Percentiles rank a stretch among this genome's conserved stretches.
Evolutionary conservation across 2,797 vertebrate genomes (phyloP).

Genomic region (Paramormyrops hopkinsi): DNA sequence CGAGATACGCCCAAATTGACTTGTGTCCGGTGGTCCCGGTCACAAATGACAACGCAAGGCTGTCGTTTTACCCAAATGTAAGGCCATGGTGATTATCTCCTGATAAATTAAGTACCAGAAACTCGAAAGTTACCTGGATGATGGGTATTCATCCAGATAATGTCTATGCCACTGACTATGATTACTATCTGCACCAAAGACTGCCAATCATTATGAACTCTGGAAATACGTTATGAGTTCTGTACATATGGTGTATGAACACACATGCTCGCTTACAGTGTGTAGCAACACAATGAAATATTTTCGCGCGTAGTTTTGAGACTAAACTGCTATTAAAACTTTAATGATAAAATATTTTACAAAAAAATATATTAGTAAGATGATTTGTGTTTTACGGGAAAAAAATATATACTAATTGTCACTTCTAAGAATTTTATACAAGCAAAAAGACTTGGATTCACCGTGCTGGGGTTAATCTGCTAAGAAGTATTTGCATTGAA

Average conservation of each 20-base stretch:
- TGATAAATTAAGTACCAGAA: not conserved
- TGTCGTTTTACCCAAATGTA: not conserved
- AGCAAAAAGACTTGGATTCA: not conserved
- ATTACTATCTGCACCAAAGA: not conserved
- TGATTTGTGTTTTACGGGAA: not conserved
- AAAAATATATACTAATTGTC: not conserved
- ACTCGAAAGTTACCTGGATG: not conserved
- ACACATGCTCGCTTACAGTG: not conserved
- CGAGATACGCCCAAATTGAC: not conserved
- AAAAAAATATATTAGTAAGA: not conserved
- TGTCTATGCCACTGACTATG: not conserved
- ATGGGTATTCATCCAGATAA: not conserved
- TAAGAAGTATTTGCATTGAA: slow-evolving; percentile 8
- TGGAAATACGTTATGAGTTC: not conserved
- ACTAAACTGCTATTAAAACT: not conserved
- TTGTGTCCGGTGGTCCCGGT: not conserved
- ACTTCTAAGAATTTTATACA: not conserved
- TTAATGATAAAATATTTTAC: not conserved
- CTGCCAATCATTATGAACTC: not conserved
- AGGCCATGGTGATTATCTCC: not conserved
- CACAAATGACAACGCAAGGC: not conserved
- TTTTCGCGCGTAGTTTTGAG: not conserved
- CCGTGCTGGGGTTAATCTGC: not conserved
- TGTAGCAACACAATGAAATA: not conserved
- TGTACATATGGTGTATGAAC: not conserved